phyloP scores from a whole-genome alignment of 2,113 vertebrate genomes.

The Corythoichthys intestinalis region DNA sequence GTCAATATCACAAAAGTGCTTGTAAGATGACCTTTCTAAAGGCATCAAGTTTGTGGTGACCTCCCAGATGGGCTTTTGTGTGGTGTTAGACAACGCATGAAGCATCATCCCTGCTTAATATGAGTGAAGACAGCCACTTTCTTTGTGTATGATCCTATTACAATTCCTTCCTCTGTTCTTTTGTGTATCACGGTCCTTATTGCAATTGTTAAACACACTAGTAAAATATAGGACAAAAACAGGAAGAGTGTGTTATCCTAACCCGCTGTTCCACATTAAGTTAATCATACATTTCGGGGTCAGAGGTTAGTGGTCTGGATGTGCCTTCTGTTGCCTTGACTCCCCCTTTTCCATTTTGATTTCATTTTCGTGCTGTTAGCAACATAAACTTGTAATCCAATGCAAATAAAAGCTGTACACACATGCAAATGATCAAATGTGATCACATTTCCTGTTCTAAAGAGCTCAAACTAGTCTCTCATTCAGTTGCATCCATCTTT shows the following conservation, averaged over 20 bases:
- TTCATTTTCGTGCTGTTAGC: slow-evolving; percentile 22
- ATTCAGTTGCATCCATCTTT: slow-evolving; percentile 11
- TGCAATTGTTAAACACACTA: not conserved
- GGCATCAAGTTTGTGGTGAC: slow-evolving; percentile 7
- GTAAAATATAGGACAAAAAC: slow-evolving; percentile 1
- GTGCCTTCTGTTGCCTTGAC: slow-evolving; percentile 30
- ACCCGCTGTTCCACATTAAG: slow-evolving; percentile 24
- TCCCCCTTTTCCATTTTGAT: slow-evolving; percentile 10
- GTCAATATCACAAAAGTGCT: not conserved
- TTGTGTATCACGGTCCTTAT: not conserved
- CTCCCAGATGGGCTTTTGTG: slow-evolving; percentile 33
- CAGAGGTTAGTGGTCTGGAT: not conserved
- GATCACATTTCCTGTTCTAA: not conserved
- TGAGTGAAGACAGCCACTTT: slow-evolving; percentile 25
- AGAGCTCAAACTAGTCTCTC: not conserved
- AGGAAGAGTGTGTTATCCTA: slow-evolving; percentile 13
- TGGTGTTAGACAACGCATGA: slow-evolving; percentile 20
- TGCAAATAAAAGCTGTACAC: slow-evolving; percentile 5
- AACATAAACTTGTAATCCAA: not conserved
- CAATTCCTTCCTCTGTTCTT: not conserved
- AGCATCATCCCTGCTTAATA: slow-evolving; percentile 18
- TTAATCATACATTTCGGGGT: slow-evolving; percentile 46
- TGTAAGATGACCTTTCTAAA: slow-evolving; percentile 4
- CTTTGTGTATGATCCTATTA: not conserved
- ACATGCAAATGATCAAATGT: slow-evolving; percentile 8